phyloP scores from a whole-genome alignment of 2,888 invertebrate genomes.

The Asteroscopus sphinx region DNA sequence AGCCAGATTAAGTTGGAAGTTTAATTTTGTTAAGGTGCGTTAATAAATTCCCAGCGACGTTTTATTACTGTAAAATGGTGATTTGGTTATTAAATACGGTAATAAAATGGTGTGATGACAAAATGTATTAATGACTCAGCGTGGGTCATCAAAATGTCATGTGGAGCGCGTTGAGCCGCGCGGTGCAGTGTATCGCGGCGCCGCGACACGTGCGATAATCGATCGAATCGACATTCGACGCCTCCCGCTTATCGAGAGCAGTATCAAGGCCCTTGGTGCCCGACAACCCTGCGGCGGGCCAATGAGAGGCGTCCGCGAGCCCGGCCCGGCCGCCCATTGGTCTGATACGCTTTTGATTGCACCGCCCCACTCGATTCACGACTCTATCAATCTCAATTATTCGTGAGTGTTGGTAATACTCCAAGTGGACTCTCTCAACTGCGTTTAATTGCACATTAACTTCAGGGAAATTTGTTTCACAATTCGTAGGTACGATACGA shows the following conservation, averaged over 20 bases:
- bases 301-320: slow-evolving; percentile 73
- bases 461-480: slow-evolving; percentile 41
- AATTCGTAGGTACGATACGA: slow-evolving; percentile 25
- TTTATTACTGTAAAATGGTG: slow-evolving; percentile 52
- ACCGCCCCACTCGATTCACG: slow-evolving; percentile 86
- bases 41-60: slow-evolving; percentile 54
- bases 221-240: slow-evolving; percentile 83
- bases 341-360: slow-evolving; percentile 88
- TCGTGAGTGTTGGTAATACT: slow-evolving; percentile 74
- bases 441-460: slow-evolving; percentile 66
- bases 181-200: neutral
- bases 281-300: slow-evolving; percentile 81
- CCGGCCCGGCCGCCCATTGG: slow-evolving; percentile 79
- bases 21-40: slow-evolving; percentile 52
- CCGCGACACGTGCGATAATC: slow-evolving; percentile 77
- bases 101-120: slow-evolving; percentile 49
- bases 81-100: slow-evolving; percentile 45
- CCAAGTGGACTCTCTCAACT: slow-evolving; percentile 68
- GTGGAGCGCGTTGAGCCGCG: neutral
- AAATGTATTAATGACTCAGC: slow-evolving; percentile 31
- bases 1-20: slow-evolving; percentile 69
- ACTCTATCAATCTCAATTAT: slow-evolving; percentile 88
- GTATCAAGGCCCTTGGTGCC: slow-evolving; percentile 85
- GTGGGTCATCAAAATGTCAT: slow-evolving; percentile 41
- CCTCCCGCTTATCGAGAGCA: slow-evolving; percentile 87